Conservation (phyloP, 53 echinoderm and acorn worm genomes). For the Holothuria scabra region DNA sequence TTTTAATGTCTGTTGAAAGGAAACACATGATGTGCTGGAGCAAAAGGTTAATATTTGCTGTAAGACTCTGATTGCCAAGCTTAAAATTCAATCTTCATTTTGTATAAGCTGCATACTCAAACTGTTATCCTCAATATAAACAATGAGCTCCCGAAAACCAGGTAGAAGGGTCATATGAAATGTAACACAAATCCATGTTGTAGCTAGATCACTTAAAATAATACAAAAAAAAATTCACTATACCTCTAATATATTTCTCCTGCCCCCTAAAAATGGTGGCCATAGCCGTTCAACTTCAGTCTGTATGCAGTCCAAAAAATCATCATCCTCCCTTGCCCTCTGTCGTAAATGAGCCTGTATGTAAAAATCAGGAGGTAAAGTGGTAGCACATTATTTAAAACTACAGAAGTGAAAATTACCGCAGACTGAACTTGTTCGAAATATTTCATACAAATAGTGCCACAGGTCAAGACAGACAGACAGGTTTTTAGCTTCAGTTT, state of each 20-base stretch:
- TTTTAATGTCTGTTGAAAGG: no score
- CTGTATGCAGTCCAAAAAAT: conserved; percentile 69
- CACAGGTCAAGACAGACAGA: no score
- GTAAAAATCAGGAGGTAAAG: neutral
- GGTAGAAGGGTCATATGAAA: no score
- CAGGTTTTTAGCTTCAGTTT: no score
- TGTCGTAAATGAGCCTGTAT: conserved; percentile 62
- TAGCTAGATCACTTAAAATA: no score
- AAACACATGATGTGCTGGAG: no score
- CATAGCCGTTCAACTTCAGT: conserved; percentile 87
- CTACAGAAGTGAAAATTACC: neutral
- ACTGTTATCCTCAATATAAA: no score
- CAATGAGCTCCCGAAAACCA: no score
- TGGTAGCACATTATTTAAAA: neutral
- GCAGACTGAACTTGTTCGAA: neutral
- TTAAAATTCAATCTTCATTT: neutral
- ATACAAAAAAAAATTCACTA: neutral
- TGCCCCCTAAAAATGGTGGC: conserved; percentile 90
- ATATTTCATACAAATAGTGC: no score
- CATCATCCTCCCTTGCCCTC: conserved; percentile 60
- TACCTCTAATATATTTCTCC: conserved; percentile 76
- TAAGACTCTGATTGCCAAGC: no score
- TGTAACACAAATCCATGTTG: no score
- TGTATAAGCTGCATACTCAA: neutral
- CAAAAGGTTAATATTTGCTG: no score